A percentile compares a stretch with the other conserved stretches of the same genome.
Conservation (phyloP, 2,113 vertebrate genomes). For the Archocentrus centrarchus region DNA sequence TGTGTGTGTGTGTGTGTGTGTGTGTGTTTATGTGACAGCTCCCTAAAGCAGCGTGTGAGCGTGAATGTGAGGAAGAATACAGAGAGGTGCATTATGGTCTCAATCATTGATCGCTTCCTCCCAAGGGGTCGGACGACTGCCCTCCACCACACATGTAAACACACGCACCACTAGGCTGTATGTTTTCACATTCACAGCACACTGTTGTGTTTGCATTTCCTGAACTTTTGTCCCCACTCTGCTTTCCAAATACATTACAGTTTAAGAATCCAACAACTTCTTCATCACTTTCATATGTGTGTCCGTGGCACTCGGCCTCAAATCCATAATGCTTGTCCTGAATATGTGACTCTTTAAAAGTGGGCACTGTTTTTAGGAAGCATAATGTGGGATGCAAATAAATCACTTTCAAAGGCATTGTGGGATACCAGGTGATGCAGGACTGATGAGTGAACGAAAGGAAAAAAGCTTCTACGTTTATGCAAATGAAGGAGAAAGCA, state of each 20-base stretch:
- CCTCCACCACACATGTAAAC: constrained; percentile 33
- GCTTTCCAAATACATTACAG: not conserved
- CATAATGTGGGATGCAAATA: not conserved
- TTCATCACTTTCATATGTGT: not conserved
- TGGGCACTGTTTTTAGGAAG: not conserved
- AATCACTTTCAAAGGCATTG: not conserved
- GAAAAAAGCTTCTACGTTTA: not conserved
- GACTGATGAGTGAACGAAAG: not conserved
- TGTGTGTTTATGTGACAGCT: constrained; percentile 63
- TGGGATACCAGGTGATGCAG: not conserved
- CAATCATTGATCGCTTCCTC: constrained; percentile 83
- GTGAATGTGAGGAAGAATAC: constrained; percentile 83
- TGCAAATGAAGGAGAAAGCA: not conserved
- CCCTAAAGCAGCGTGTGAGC: constrained; percentile 73
- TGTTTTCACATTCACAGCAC: constrained; percentile 61
- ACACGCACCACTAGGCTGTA: constrained; percentile 24
- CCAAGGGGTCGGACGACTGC: constrained; percentile 64
- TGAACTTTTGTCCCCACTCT: constrained; percentile 33
- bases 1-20: constrained; percentile 48
- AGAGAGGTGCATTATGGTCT: constrained; percentile 84
- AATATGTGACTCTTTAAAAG: no score
- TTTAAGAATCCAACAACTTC: not conserved
- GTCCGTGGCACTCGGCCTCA: not conserved
- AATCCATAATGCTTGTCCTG: not conserved
- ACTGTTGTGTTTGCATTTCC: constrained; percentile 33